Evolutionary conservation across 1,140 invertebrate genomes (phyloP), one percentile per base, ranked within the genome.

Genomic region (Drosophila sechellia): DNA sequence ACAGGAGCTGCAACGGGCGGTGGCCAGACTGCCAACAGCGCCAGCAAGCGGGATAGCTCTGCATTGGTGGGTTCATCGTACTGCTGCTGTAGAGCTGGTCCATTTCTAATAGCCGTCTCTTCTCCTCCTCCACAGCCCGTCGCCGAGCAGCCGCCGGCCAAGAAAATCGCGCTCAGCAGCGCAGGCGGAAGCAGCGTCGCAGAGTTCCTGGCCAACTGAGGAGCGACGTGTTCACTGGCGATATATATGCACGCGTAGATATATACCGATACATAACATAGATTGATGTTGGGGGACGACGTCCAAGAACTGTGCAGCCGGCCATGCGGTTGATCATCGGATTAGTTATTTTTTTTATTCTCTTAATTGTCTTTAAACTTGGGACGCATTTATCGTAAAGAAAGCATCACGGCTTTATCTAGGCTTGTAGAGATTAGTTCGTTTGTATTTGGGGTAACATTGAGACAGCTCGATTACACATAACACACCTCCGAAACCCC

Each of bases 61-160:
- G 48, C 17, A 5, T 5, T 83, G 79, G 81, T 86, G 55, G 17
- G 31, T 31, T 31, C 31, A 31, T 31, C 31, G 65, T 66, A 10
- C 8, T 20, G 31, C 31, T 10, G 6, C 6, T 12, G 6, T 5
- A 4, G 5, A 20, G 15, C 1, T 20, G 6, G 15, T 8, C 13
- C 11, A 2, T 27, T 59, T 12, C 3, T 12, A 0, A 34, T 13
- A 2, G 12, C 13, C 5, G 10, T 8, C 17, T 12, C 0, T 22
- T 4, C 5, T 22, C 8, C 20, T 20, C 17, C 13, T 31, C 13
- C 12, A 12, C 50, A 85, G 81, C 64, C 43, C 54, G 52, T 46
- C 40, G 72, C 56, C 53, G 72, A 87, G 31, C 55, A 79, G 65
- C 80, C 84, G 39, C 64, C 84, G 42, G 58, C 73, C 55, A 89